A percentile compares a stretch with the other conserved stretches of the same genome.
Conservation (phyloP, 1,140 invertebrate genomes). For the Cryptotermes secundus region DNA sequence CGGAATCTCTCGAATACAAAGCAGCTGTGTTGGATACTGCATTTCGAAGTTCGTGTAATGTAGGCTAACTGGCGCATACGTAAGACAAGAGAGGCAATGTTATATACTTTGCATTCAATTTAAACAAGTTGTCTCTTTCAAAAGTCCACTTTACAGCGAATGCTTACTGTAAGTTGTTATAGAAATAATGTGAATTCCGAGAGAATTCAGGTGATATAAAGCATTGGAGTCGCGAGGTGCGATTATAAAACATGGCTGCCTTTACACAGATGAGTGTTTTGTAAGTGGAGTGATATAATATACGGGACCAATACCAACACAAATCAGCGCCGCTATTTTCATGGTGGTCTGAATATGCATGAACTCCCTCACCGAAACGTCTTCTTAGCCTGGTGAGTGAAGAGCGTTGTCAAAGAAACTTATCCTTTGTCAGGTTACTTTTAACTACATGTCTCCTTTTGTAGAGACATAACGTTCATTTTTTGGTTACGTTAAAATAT, state of each 20-base stretch:
- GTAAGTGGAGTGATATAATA: background rate
- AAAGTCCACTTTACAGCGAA: background rate
- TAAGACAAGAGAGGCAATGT: no score
- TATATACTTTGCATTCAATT: background rate
- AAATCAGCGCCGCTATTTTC: background rate
- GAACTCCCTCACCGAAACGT: background rate
- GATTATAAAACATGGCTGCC: background rate
- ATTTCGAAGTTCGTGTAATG: no score
- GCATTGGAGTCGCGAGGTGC: background rate
- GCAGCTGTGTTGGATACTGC: no score
- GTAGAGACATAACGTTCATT: no score
- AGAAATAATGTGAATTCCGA: background rate
- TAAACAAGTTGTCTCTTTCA: background rate
- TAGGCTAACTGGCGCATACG: no score
- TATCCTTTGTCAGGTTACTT: background rate
- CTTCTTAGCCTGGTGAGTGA: background rate
- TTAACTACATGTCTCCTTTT: no score
- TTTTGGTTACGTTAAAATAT: no score
- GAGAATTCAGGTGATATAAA: background rate
- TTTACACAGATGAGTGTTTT: slow-evolving; percentile 5
- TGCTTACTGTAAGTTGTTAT: background rate
- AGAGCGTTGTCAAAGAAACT: background rate
- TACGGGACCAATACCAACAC: background rate
- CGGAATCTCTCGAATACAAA: no score
- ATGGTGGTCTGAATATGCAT: background rate